Conservation (phyloP, 2,113 vertebrate species). For the Ahaetulla prasina region DNA sequence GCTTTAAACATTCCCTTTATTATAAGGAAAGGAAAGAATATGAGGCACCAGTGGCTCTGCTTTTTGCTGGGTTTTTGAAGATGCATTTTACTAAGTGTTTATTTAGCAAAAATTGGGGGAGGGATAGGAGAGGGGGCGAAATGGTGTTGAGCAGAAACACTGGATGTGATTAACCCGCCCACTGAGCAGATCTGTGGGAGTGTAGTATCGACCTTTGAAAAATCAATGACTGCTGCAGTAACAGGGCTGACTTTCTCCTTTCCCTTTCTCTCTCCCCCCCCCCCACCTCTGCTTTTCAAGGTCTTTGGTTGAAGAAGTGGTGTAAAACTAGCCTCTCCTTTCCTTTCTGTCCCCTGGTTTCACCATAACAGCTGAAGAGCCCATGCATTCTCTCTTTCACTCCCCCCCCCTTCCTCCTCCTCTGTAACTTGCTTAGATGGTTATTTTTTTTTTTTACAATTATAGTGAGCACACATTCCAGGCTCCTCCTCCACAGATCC, state of each 20-base stretch:
- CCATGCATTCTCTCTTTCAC: not conserved
- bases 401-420: not conserved
- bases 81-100: not conserved
- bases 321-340: slow-evolving; percentile 33
- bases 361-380: slow-evolving; percentile 19
- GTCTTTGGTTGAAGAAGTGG: slow-evolving; percentile 58
- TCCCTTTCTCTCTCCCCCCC: not conserved
- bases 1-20: slow-evolving; percentile 34
- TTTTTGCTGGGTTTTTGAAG: slow-evolving; percentile 18
- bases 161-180: slow-evolving; percentile 71
- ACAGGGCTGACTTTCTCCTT: slow-evolving; percentile 38
- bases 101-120: slow-evolving; percentile 55
- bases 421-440: slow-evolving; percentile 43
- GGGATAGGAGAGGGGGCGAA: slow-evolving; percentile 35
- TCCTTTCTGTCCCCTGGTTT: slow-evolving; percentile 25
- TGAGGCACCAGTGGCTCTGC: slow-evolving; percentile 5
- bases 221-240: slow-evolving; percentile 73
- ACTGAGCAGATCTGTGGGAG: slow-evolving; percentile 69
- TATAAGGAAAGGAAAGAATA: slow-evolving; percentile 3
- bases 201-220: slow-evolving; percentile 70
- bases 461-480: slow-evolving; percentile 35
- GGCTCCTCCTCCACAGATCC: slow-evolving; percentile 58
- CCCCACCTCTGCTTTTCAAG: not conserved
- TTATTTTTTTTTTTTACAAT: slow-evolving; percentile 52
- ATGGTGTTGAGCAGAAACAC: slow-evolving; percentile 60